Conservation (phyloP, 2,888 invertebrate genomes). For the Patella pellucida region DNA sequence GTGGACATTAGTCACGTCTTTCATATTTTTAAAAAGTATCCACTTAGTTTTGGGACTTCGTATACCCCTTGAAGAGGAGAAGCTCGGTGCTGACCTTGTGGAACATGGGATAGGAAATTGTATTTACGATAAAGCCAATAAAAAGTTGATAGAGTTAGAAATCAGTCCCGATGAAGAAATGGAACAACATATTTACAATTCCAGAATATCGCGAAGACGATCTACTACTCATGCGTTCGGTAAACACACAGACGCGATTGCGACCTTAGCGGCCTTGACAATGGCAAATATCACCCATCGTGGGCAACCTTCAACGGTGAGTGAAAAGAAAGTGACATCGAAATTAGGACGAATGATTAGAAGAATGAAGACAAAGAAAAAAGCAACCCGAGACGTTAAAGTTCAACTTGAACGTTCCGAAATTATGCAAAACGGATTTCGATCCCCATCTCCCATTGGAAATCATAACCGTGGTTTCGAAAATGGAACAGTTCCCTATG, state of each 20-base stretch:
- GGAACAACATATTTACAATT: not conserved
- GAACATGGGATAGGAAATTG: conserved; percentile 77
- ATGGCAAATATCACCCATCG: not conserved
- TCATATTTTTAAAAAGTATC: conserved; percentile 75
- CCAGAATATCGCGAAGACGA: not conserved
- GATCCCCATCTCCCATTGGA: no score
- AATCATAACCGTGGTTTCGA: no score
- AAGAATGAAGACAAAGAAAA: no score
- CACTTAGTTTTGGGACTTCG: conserved; percentile 74
- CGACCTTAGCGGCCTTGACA: not conserved
- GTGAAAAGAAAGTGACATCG: no score
- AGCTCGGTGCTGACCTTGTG: conserved; percentile 89
- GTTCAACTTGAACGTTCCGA: no score
- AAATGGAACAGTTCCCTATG: no score
- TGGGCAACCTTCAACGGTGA: no score
- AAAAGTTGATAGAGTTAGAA: conserved; percentile 27
- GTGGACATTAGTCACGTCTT: conserved; percentile 84
- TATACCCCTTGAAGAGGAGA: conserved; percentile 87
- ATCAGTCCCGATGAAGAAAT: conserved; percentile 18
- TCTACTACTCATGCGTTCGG: conserved; percentile 11
- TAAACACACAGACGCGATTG: conserved; percentile 11
- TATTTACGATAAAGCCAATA: conserved; percentile 42
- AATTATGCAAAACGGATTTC: no score
- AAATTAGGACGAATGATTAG: no score
- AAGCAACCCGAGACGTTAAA: no score